Conservation (phyloP, 2,888 invertebrate species). For the Tetrapedia diversipes region DNA sequence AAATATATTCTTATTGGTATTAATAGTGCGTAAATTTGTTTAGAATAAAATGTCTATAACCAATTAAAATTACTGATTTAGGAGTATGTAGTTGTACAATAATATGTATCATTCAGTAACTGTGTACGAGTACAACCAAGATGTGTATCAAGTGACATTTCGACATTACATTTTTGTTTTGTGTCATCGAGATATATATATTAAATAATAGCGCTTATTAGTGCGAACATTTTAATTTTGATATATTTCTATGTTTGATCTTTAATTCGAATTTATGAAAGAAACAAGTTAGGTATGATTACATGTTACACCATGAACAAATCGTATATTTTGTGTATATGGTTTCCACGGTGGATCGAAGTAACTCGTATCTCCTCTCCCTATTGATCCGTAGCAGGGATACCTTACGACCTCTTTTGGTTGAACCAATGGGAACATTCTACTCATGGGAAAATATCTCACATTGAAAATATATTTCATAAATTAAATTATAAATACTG, state of each 20-base stretch:
- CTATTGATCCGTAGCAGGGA: slow-evolving; percentile 44
- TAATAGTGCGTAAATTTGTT: slow-evolving; percentile 3
- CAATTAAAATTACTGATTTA: slow-evolving; percentile 15
- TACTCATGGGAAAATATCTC: slow-evolving; percentile 30
- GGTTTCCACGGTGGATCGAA: slow-evolving; percentile 20
- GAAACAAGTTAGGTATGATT: background rate
- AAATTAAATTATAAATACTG: background rate
- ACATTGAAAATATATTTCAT: background rate
- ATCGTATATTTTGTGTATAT: slow-evolving; percentile 3
- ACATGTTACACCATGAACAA: slow-evolving; percentile 17
- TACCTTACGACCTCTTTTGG: slow-evolving; percentile 54
- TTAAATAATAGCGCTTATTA: too few relatives aligned
- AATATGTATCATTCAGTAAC: slow-evolving; percentile 1
- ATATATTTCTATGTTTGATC: background rate
- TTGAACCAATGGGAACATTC: slow-evolving; percentile 39
- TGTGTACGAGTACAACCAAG: background rate
- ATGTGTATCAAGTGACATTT: slow-evolving; percentile 1
- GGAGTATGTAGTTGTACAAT: background rate
- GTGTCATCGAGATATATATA: too few relatives aligned
- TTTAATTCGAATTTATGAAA: background rate
- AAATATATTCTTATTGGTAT: background rate
- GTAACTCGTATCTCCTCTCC: slow-evolving; percentile 20
- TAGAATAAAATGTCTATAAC: background rate
- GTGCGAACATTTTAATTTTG: background rate
- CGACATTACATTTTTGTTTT: background rate